Evolutionary conservation across 35 echinoderm and acorn worm genomes (phyloP).

Genomic region (Diadema setosum): DNA sequence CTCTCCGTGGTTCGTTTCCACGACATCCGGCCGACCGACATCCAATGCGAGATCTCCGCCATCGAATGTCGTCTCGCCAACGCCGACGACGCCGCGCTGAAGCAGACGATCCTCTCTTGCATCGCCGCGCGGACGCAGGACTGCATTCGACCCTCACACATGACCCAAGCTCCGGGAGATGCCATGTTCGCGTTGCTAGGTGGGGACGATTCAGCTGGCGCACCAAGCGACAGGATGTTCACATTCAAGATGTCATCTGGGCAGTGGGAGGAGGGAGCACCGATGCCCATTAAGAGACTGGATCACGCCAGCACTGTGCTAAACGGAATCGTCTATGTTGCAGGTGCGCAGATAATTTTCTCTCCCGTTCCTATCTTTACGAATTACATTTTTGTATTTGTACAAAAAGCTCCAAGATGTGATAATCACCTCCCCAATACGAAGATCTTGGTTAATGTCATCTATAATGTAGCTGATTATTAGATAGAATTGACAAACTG

Average conservation of each 20-base stretch:
- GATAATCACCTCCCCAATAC: too few relatives aligned
- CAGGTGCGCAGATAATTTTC: too few relatives aligned
- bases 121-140: background rate
- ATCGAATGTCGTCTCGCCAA: background rate
- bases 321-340: conserved; percentile 71
- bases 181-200: conserved; percentile 25
- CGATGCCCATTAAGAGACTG: conserved; percentile 52
- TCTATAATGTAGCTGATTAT: background rate
- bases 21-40: background rate
- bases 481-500: background rate
- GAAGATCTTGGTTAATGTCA: too few relatives aligned
- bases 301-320: conserved; percentile 48
- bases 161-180: background rate
- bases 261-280: background rate
- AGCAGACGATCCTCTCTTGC: background rate
- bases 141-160: background rate
- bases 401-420: too few relatives aligned
- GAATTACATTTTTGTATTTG: too few relatives aligned
- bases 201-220: conserved; percentile 61
- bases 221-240: conserved; percentile 18
- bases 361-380: too few relatives aligned
- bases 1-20: background rate
- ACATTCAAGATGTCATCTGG: conserved; percentile 41
- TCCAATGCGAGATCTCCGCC: background rate
- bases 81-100: background rate